Percentiles rank a stretch among this genome's conserved stretches.
These are phyloP conservation scores for Petrocephalus sullivani DNA, from an alignment of 2,797 vertebrate species.

Conservation along the genomic window DNA sequence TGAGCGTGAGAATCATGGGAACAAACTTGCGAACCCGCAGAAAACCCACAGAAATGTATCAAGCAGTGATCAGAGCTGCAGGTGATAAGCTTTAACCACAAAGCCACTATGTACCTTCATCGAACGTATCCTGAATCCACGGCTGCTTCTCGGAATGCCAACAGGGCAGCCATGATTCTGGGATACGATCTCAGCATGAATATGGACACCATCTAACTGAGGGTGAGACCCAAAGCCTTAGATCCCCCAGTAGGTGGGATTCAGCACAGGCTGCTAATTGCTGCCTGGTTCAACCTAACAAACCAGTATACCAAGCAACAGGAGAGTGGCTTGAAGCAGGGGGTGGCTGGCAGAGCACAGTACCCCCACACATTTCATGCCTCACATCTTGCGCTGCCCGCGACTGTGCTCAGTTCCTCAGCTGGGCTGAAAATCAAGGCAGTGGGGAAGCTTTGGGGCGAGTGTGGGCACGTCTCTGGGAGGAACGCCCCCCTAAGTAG, in stretches of 20 bases:
- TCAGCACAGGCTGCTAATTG: not conserved
- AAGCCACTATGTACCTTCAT: not conserved
- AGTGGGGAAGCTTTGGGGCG: not conserved
- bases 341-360: not conserved
- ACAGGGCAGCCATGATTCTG: not conserved
- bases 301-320: not conserved
- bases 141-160: not conserved
- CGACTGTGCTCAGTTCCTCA: not conserved
- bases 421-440: not conserved
- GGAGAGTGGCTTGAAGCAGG: not conserved
- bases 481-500: not conserved
- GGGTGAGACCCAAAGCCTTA: not conserved
- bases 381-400: not conserved
- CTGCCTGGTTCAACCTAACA: not conserved
- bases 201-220: not conserved
- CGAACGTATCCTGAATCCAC: not conserved
- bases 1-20: not conserved
- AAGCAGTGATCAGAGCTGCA: not conserved
- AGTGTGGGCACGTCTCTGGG: not conserved
- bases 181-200: not conserved
- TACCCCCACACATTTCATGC: not conserved
- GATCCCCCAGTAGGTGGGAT: not conserved
- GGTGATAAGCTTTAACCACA: not conserved
- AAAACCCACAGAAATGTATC: not conserved
- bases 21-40: not conserved